A percentile compares a stretch with the other conserved stretches of the same genome.
These are phyloP conservation scores for Geophilus truncorum DNA, from an alignment of 2,888 invertebrate genomes.

Conservation along the genomic window DNA sequence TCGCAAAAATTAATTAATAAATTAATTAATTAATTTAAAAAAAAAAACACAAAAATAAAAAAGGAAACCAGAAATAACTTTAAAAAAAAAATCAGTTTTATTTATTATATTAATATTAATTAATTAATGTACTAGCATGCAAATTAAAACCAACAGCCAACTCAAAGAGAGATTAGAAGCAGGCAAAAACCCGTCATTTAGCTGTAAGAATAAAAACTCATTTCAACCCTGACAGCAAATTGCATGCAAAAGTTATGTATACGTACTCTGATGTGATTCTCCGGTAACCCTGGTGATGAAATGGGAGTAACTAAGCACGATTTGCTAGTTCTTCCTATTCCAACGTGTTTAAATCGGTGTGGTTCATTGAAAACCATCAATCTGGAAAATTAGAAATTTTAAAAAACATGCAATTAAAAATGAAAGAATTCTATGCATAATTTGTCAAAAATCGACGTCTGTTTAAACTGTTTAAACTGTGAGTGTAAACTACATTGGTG, in stretches of 20 bases:
- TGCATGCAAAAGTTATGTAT: too few species aligned
- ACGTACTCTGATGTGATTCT: too few species aligned
- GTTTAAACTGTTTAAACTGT: too few species aligned
- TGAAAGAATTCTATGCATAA: too few species aligned
- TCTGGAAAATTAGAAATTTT: constrained; percentile 48
- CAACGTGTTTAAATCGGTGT: constrained; percentile 60
- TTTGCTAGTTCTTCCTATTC: constrained; percentile 56
- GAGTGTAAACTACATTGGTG: too few species aligned
- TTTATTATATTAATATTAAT: neutral
- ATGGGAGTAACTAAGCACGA: neutral
- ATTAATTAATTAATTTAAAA: too few species aligned
- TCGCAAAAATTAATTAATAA: neutral
- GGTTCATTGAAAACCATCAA: constrained; percentile 62
- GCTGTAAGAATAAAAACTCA: neutral
- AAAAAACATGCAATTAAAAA: too few species aligned
- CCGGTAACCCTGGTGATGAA: neutral
- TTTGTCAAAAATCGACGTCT: too few species aligned
- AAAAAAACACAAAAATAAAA: too few species aligned
- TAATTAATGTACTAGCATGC: neutral
- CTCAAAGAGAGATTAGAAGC: neutral
- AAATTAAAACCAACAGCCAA: neutral
- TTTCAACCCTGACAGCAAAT: neutral
- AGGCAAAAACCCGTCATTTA: neutral
- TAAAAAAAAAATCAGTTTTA: too few species aligned
- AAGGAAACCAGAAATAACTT: too few species aligned